phyloP scores from a whole-genome alignment of 2,113 vertebrate genomes.

The Motacilla alba region DNA sequence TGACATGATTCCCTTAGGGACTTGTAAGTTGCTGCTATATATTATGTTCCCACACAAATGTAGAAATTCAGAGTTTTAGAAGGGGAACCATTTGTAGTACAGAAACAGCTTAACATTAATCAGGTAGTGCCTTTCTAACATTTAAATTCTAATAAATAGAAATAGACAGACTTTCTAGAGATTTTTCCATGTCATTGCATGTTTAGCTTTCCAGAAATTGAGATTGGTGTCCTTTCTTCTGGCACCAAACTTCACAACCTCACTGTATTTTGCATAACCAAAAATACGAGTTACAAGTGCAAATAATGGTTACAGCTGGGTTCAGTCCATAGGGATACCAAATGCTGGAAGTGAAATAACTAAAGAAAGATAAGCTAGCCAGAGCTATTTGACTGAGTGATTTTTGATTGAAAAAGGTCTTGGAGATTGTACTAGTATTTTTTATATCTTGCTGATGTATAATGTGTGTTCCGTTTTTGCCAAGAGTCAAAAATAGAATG shows the following conservation, averaged over 20 bases:
- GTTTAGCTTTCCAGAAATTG: background rate
- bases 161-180: background rate
- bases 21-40: slow-evolving; percentile 75
- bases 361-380: background rate
- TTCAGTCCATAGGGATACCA: background rate
- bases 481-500: background rate
- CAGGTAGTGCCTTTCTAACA: slow-evolving; percentile 3
- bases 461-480: background rate
- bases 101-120: slow-evolving; percentile 7
- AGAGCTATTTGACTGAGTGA: slow-evolving; percentile 2
- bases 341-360: background rate
- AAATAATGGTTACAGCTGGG: background rate
- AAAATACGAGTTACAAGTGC: background rate
- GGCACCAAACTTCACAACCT: background rate
- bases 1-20: slow-evolving; percentile 82
- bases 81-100: slow-evolving; percentile 43
- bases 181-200: background rate
- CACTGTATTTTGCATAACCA: background rate
- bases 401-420: slow-evolving; percentile 16
- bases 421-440: background rate
- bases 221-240: background rate
- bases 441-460: background rate
- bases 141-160: slow-evolving; percentile 39
- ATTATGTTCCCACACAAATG: slow-evolving; percentile 75
- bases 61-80: slow-evolving; percentile 71